Conservation (phyloP, 2,888 invertebrate species). For the Steromphala cineraria region DNA sequence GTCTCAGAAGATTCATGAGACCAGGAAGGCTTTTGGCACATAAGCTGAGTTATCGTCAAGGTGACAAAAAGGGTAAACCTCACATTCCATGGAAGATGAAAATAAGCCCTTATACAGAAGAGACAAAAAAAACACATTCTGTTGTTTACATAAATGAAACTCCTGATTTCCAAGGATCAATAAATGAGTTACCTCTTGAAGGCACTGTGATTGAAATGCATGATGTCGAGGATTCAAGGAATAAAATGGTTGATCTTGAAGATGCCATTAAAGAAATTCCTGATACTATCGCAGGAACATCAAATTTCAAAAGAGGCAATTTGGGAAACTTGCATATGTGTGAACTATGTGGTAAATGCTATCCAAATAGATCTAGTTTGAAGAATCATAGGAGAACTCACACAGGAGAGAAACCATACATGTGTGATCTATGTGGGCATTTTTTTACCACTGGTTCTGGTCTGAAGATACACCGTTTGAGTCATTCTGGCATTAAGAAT, state of each 20-base stretch:
- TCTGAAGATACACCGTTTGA: neutral
- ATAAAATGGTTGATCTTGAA: no score
- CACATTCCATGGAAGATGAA: no score
- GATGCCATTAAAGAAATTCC: no score
- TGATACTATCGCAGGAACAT: no score
- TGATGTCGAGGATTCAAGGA: no score
- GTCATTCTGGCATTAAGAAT: neutral
- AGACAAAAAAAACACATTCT: no score
- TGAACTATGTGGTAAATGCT: conserved; percentile 1
- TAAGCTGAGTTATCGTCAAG: neutral
- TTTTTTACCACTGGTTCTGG: neutral
- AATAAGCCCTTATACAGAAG: no score
- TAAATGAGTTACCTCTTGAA: no score
- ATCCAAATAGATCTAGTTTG: neutral
- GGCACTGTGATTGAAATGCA: no score
- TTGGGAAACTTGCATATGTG: neutral
- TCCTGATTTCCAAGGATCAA: no score
- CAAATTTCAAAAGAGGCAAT: no score
- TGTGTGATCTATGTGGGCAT: conserved; percentile 25
- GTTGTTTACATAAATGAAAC: no score
- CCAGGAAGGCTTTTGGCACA: neutral
- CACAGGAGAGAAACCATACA: conserved; percentile 17
- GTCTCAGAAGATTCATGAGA: neutral
- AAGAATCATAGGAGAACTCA: neutral
- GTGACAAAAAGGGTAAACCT: neutral